Percentiles rank a stretch among this genome's conserved stretches.
Evolutionary conservation across 2,113 vertebrate genomes (phyloP).

Genomic region (Microtus richardsoni): DNA sequence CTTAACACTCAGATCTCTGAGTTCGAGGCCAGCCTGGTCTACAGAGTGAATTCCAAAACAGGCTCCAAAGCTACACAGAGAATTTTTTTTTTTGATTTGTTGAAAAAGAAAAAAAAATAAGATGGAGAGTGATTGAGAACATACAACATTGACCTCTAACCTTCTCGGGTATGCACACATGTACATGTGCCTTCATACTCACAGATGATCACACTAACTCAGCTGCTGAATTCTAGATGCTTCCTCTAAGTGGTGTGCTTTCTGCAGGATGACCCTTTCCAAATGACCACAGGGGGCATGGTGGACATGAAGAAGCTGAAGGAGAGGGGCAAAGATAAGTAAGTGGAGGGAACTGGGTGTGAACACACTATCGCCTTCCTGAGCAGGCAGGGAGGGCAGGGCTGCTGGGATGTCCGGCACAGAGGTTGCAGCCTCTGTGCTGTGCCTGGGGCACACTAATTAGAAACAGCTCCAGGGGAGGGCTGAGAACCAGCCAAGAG

Average conservation of each 20-base stretch:
- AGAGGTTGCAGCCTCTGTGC: not conserved
- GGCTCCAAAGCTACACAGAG: no score
- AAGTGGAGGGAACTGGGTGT: conserved; percentile 49
- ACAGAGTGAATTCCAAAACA: not conserved
- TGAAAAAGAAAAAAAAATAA: not conserved
- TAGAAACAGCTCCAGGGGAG: not conserved
- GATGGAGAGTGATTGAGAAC: not conserved
- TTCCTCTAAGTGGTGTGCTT: not conserved
- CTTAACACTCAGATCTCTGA: not conserved
- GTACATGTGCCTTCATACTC: not conserved
- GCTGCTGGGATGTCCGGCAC: not conserved
- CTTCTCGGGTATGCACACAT: not conserved
- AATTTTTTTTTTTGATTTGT: no score
- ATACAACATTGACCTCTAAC: not conserved
- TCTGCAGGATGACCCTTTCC: conserved; percentile 95
- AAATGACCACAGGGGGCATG: conserved; percentile 96
- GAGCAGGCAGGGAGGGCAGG: not conserved
- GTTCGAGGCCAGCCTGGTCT: not conserved
- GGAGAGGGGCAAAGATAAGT: conserved; percentile 95
- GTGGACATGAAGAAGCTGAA: conserved; percentile 99
- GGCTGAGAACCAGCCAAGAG: not conserved
- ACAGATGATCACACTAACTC: not conserved
- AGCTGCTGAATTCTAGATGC: not conserved
- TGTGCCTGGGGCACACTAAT: not conserved
- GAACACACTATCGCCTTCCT: fast-evolving